Conservation (phyloP, 2,797 vertebrate genomes). For the Aythya fuligula region DNA sequence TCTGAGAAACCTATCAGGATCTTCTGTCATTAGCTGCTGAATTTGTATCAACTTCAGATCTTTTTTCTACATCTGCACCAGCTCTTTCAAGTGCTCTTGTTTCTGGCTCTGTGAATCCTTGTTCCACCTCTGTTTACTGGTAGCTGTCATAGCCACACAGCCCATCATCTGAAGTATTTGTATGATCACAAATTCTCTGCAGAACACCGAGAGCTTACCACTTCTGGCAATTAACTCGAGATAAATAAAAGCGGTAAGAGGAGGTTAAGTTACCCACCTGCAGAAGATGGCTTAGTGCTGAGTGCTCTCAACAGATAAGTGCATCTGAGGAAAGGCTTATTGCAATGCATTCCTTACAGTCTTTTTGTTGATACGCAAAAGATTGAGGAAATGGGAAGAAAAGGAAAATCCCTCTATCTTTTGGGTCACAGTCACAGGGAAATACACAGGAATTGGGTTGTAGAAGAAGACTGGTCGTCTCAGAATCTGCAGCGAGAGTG, state of each 20-base stretch:
- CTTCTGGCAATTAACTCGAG: conserved; percentile 43
- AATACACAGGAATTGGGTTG: not conserved
- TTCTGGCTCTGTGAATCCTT: not conserved
- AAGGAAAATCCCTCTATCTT: conserved; percentile 1
- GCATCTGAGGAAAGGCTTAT: conserved; percentile 31
- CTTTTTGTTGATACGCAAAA: conserved; percentile 22
- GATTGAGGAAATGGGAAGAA: not conserved
- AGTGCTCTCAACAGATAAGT: conserved; percentile 44
- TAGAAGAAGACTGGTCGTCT: not conserved
- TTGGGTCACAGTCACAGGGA: not conserved
- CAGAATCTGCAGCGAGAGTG: not conserved
- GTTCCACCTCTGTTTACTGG: not conserved
- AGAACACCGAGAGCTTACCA: not conserved
- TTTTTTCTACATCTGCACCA: not conserved
- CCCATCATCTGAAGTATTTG: conserved; percentile 2
- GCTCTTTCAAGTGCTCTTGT: not conserved
- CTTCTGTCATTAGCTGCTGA: not conserved
- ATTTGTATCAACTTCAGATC: not conserved
- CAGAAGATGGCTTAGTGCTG: not conserved
- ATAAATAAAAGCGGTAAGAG: conserved; percentile 44
- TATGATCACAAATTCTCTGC: not conserved
- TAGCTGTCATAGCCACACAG: not conserved
- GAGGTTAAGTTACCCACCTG: conserved; percentile 54
- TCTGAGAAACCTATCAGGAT: not conserved
- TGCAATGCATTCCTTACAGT: not conserved